These are phyloP conservation scores for Platycheirus rosarum DNA, from an alignment of 2,888 invertebrate genomes.

Conservation along the genomic window DNA sequence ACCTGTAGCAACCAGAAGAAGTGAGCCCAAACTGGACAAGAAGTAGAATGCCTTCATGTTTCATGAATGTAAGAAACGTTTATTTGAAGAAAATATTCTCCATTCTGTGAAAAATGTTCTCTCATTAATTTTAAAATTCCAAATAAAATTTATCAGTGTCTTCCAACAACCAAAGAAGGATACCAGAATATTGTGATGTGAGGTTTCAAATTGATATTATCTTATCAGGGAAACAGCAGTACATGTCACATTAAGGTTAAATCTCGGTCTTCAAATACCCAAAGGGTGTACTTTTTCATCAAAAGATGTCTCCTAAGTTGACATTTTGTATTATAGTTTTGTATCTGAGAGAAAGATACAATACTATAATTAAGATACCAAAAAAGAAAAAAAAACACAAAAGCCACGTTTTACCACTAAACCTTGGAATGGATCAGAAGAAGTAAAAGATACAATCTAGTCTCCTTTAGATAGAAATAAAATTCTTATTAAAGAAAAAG, in stretches of 20 bases:
- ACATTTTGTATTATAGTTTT: constrained; percentile 14
- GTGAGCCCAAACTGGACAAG: too few species aligned
- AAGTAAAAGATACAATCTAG: too few species aligned
- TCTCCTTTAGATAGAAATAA: too few species aligned
- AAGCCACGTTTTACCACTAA: too few species aligned
- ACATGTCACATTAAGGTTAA: constrained; percentile 2
- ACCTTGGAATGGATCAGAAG: too few species aligned
- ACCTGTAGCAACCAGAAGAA: too few species aligned
- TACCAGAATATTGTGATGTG: too few species aligned
- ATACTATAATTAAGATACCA: too few species aligned
- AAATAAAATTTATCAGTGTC: constrained; percentile 13
- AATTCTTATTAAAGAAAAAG: too few species aligned
- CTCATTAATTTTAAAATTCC: constrained; percentile 31
- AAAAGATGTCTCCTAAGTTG: constrained; percentile 2
- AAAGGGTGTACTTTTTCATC: constrained; percentile 2
- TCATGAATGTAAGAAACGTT: not conserved
- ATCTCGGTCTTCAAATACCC: not conserved
- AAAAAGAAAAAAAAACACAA: too few species aligned
- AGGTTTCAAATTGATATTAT: not conserved
- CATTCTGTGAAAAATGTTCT: constrained; percentile 2
- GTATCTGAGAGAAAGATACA: not conserved
- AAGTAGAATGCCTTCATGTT: not conserved
- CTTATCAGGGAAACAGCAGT: constrained; percentile 7
- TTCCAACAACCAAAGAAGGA: not conserved
- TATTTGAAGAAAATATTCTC: not conserved